Evolutionary conservation across 2,113 vertebrate species (phyloP).

Genomic region (Trachemys scripta): DNA sequence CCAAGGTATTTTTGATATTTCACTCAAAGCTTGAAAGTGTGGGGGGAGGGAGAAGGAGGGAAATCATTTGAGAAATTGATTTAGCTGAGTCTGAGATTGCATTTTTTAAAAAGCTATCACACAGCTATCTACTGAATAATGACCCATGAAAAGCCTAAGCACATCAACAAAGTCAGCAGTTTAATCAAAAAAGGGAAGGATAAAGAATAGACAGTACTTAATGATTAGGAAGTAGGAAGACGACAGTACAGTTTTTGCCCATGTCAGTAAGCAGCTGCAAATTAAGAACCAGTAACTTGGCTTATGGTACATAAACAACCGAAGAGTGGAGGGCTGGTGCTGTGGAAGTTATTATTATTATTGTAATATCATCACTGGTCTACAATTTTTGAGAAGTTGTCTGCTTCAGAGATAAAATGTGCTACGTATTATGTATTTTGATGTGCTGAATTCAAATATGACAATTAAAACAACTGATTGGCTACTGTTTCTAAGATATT

Average conservation of each 20-base stretch:
- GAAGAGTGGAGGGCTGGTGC: neutral
- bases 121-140: neutral
- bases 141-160: fast-evolving
- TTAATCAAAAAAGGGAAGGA: neutral
- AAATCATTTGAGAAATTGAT: neutral
- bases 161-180: fast-evolving
- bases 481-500: no score
- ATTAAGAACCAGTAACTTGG: neutral
- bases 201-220: neutral
- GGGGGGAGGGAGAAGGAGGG: neutral
- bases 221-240: neutral
- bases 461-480: no score
- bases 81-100: neutral
- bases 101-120: neutral
- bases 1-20: neutral
- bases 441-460: no score
- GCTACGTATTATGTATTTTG: no score
- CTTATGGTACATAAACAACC: neutral
- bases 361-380: no score
- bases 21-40: fast-evolving
- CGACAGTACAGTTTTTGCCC: neutral
- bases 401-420: no score
- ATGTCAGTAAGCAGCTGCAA: neutral
- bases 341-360: neutral
- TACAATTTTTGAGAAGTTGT: no score